phyloP scores from a whole-genome alignment of 92 coral and sea anemone genomes.

The Heteractis magnifica region DNA sequence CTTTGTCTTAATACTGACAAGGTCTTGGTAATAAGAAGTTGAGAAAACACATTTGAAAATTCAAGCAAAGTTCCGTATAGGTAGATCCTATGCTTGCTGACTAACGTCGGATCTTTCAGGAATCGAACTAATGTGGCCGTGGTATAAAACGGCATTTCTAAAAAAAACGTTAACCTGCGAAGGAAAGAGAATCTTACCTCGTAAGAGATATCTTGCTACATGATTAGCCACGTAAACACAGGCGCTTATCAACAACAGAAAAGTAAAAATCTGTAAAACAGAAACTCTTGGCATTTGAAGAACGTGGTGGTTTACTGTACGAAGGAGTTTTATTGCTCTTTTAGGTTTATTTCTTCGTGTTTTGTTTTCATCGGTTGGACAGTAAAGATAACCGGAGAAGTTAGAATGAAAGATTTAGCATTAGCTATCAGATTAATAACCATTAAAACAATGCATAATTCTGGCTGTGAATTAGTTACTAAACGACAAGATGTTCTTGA shows the following conservation, averaged over 20 bases:
- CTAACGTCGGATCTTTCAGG: too few species aligned
- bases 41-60: too few species aligned
- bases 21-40: too few species aligned
- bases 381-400: too few species aligned
- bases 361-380: not conserved
- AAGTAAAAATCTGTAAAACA: conserved; percentile 14
- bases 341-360: not conserved
- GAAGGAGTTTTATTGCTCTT: not conserved
- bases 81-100: too few species aligned
- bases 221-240: conserved; percentile 21
- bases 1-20: too few species aligned
- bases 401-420: too few species aligned
- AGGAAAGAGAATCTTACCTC: conserved; percentile 5
- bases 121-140: too few species aligned
- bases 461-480: not conserved
- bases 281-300: conserved; percentile 23
- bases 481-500: not conserved
- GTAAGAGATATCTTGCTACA: conserved; percentile 20
- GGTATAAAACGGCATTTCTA: too few species aligned
- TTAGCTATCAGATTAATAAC: not conserved
- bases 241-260: conserved; percentile 1
- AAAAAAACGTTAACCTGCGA: not conserved
- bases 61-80: too few species aligned
- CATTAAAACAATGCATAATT: not conserved
- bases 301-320: too few species aligned